Evolutionary conservation across 2,113 vertebrate genomes (phyloP), one percentile per base, ranked within the genome.

Genomic region (Gallinago undulata): DNA sequence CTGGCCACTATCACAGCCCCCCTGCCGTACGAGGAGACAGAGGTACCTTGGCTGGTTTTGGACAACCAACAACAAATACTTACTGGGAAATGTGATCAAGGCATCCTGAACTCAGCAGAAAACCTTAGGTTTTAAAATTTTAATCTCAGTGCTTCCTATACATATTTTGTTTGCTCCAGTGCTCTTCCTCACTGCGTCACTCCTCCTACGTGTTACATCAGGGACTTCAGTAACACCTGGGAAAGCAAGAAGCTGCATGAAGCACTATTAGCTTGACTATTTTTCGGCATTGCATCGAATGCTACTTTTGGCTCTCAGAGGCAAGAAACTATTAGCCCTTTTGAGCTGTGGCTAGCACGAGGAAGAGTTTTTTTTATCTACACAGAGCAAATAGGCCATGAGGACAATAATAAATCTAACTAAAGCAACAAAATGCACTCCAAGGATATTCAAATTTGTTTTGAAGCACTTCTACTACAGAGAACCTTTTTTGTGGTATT

Each of bases 311-410:
- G 35, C 48, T 73, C 17, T 69, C 19, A 45, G 57, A 79, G 76
- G 41, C 0, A 2, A 62, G 31, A 69, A 81, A 72, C 67, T 62
- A 45, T 28, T 33, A 84, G 31, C 13, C 67, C 33, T 77, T 81
- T 39, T 37, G 37, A 94, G 70, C n/a, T 60, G n/a, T 24, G 60
- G 33, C 21, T 63, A 66, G 60, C 66, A 27, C 8, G 39, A 62
- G 21, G 5, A 2, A 2, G 25, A 2, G 0, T 4, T 47, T 41
- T 35, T 3, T 37, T 79, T 35, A 64, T 2, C 6, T 47, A 66
- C 27, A 41, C 18, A 50, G 14, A 91, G 12, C 59, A 90, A 67
- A 53, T 2, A 56, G 63, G n/a, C 13, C 27, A 7, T 25, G 37
- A 85, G 41, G 64, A 78, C 4, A 10, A 31, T 30, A 31, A 3